Evolutionary conservation across 1,140 invertebrate species (phyloP).

Genomic region (Oppia nitens): DNA sequence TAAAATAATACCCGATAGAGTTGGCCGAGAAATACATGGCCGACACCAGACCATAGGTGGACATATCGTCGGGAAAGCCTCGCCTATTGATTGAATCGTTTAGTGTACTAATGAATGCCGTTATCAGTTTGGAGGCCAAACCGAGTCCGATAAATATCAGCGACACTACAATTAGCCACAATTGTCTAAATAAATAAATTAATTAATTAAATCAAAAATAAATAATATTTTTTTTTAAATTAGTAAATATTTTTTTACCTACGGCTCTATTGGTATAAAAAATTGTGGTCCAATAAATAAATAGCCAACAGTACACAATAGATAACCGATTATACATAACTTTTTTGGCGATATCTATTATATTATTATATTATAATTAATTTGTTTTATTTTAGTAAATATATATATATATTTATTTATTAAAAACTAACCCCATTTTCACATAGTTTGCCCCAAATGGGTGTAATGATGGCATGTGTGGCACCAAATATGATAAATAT

Average conservation of each 20-base stretch:
- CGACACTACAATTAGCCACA: slow-evolving; percentile 48
- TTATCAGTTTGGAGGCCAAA: slow-evolving; percentile 57
- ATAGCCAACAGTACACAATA: slow-evolving; percentile 14
- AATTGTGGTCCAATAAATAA: slow-evolving; percentile 20
- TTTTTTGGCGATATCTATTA: slow-evolving; percentile 15
- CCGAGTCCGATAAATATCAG: slow-evolving; percentile 57
- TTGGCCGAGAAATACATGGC: slow-evolving; percentile 69
- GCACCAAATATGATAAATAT: slow-evolving; percentile 77
- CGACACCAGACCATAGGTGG: slow-evolving; percentile 65
- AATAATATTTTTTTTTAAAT: neutral
- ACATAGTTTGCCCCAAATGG: slow-evolving; percentile 59
- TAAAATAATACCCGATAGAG: slow-evolving; percentile 40
- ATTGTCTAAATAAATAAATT: slow-evolving; percentile 30
- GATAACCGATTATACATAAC: slow-evolving; percentile 12
- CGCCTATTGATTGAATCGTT: slow-evolving; percentile 46
- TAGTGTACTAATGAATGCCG: slow-evolving; percentile 61
- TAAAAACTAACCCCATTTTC: slow-evolving; percentile 30
- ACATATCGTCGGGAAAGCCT: slow-evolving; percentile 57
- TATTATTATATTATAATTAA: neutral
- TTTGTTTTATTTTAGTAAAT: neutral
- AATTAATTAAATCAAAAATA: neutral
- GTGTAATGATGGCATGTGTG: slow-evolving; percentile 59
- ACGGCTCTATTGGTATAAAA: slow-evolving; percentile 20
- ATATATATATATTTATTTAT: neutral
- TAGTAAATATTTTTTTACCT: slow-evolving; percentile 8